These are phyloP conservation scores for Probaryconus sp. DNA, from an alignment of 1,140 invertebrate species.

Conservation along the genomic window DNA sequence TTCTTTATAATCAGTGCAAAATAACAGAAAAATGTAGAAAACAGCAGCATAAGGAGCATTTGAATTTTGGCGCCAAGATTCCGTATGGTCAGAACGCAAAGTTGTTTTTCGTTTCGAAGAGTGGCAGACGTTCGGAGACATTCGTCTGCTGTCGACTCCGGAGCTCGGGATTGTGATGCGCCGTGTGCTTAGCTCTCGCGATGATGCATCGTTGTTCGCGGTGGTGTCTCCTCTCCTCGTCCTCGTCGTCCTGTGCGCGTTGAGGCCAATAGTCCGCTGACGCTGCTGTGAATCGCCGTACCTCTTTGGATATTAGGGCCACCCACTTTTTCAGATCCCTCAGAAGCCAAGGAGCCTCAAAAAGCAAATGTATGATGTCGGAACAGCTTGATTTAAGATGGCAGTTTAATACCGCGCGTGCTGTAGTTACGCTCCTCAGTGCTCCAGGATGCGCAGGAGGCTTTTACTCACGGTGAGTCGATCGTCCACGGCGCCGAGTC, in stretches of 20 bases:
- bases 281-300: too few relatives aligned
- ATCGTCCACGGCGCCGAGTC: neutral
- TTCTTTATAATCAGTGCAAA: too few relatives aligned
- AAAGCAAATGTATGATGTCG: constrained; percentile 18
- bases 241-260: constrained; percentile 11
- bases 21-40: too few relatives aligned
- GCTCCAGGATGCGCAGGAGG: constrained; percentile 50
- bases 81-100: too few relatives aligned
- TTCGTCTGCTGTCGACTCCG: too few relatives aligned
- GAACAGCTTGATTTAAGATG: constrained; percentile 56
- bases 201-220: neutral
- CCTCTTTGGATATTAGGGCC: too few relatives aligned
- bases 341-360: neutral
- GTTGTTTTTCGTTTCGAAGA: too few relatives aligned
- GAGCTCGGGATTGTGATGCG: too few relatives aligned
- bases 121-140: too few relatives aligned
- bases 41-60: too few relatives aligned
- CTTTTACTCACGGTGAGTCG: constrained; percentile 54
- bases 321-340: neutral
- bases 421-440: neutral
- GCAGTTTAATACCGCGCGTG: constrained; percentile 61
- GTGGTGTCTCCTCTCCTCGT: neutral
- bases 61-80: too few relatives aligned
- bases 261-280: neutral
- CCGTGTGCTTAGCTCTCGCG: too few relatives aligned